Base-by-base conservation (phyloP, 1,140 invertebrate species). In the Telenomus remus region DNA sequence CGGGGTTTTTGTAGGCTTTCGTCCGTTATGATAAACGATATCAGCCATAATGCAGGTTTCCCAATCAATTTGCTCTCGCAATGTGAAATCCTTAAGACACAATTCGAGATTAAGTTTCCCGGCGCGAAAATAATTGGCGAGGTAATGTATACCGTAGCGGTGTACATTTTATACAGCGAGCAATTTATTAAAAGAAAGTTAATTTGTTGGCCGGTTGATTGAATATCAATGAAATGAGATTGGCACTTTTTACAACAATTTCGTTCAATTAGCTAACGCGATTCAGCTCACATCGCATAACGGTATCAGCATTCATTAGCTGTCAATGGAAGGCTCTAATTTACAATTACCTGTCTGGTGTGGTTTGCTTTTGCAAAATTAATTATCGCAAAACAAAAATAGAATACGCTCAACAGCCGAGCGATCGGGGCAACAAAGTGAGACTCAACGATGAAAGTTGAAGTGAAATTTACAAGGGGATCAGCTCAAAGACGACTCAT, bases 1-100 rank as follows among this genome's bases (percentile, higher is more conserved):
- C 6, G 19, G n/a, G 19, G 19, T 27, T 27, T 27, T 27, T 27
- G 19, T 27, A 27, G 19, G 19, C 19, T 27, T 27, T 27, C 19
- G 2, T 3, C 37, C 43, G 54, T 51, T 54, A 57, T 49, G 54
- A 57, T 64, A 49, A 64, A 64, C 51, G 27, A 33, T 66, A 66
- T 70, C 43, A 50, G 47, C n/a, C 16, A 35, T 43, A 51, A 51
- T 63, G 11, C 51, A 43, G 46, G 39, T 44, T 70, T 56, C 49
- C 15, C 66, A 55, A 56, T 61, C 57, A 71, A 63, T 64, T 56
- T 70, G 47, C 34, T 63, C 37, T 56, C 53, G 55, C 51, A 34
- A 14, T 42, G 8, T 12, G 15, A 48, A 69, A 69, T 53, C 44
- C 13, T 9, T 10, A 27, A 27, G 19, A 27, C 19, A 27, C 19